These are phyloP conservation scores for Platanista minor DNA, from an alignment of 2,113 vertebrate species.

Conservation along the genomic window DNA sequence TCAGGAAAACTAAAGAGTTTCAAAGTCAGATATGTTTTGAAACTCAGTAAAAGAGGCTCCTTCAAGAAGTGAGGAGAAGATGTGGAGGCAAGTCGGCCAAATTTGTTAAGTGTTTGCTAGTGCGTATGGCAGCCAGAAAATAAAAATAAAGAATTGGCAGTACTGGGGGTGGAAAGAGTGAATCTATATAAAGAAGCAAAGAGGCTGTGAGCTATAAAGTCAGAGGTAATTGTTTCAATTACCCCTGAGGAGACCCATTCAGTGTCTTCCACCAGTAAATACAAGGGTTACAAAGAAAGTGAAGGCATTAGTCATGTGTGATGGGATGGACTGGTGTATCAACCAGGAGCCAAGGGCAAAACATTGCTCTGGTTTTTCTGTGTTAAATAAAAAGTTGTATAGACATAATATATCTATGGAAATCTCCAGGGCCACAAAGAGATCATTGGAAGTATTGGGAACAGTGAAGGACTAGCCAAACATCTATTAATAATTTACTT, in stretches of 20 bases:
- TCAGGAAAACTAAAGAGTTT: neutral
- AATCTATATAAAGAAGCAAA: neutral
- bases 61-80: slow-evolving; percentile 32
- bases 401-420: neutral
- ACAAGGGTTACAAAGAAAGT: neutral
- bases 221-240: neutral
- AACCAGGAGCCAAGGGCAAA: neutral
- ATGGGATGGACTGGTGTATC: neutral
- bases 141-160: neutral
- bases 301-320: neutral
- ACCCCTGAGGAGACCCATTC: neutral
- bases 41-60: neutral
- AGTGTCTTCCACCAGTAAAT: neutral
- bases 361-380: neutral
- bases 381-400: neutral
- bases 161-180: neutral
- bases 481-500: neutral
- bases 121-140: neutral
- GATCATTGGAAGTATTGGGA: neutral
- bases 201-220: neutral
- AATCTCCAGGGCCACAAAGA: neutral
- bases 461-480: neutral
- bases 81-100: slow-evolving; percentile 6
- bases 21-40: slow-evolving; percentile 22
- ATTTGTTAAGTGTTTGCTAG: neutral